These are phyloP conservation scores for Selene dorsalis DNA, from an alignment of 2,797 vertebrate genomes.

Conservation along the genomic window DNA sequence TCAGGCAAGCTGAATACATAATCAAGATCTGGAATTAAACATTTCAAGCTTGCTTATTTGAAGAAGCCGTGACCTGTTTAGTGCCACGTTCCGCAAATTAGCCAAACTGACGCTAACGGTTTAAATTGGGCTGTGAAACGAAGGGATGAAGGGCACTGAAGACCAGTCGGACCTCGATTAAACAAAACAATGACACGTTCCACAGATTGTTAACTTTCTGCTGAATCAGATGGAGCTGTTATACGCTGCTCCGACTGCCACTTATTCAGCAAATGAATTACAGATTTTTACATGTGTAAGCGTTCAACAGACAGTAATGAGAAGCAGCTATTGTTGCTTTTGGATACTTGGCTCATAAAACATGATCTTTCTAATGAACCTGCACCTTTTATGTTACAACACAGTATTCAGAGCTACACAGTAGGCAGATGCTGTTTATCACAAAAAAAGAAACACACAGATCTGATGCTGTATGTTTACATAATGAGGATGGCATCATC, in stretches of 20 bases:
- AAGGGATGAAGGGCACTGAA: not conserved
- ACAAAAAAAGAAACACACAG: too few relatives aligned
- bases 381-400: not conserved
- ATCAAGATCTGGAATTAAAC: conserved; percentile 59
- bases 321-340: not conserved
- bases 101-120: not conserved
- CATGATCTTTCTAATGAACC: not conserved
- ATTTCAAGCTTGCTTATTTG: conserved; percentile 40
- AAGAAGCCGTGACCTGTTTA: conserved; percentile 46
- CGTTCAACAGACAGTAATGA: not conserved
- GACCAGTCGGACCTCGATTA: conserved; percentile 17
- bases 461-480: not conserved
- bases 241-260: not conserved
- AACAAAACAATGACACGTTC: conserved; percentile 11
- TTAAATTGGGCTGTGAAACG: conserved; percentile 15
- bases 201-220: conserved; percentile 17
- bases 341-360: too few relatives aligned
- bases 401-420: not conserved
- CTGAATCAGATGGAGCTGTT: conserved; percentile 17
- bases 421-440: not conserved
- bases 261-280: conserved; percentile 13
- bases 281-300: not conserved
- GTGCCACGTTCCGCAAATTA: not conserved
- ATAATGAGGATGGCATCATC: not conserved
- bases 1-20: conserved; percentile 45